Conservation (phyloP, 2,113 vertebrate species). For the Solenodon paradoxus region DNA sequence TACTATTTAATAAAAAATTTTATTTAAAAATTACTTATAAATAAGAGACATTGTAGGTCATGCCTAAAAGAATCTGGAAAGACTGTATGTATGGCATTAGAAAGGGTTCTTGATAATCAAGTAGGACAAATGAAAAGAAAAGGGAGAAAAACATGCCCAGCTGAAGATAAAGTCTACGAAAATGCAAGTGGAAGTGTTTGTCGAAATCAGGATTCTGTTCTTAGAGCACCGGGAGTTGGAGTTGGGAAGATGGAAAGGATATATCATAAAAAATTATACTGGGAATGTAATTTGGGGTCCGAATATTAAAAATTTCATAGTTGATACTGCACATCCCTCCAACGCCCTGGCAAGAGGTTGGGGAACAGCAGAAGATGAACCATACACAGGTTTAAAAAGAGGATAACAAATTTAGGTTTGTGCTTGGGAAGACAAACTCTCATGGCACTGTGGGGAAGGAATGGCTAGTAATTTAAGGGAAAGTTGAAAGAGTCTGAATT, state of each 20-base stretch:
- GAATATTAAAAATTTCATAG: background rate
- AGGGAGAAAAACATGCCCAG: background rate
- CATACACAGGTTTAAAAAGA: background rate
- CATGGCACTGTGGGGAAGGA: background rate
- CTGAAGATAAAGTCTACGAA: background rate
- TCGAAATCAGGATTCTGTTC: background rate
- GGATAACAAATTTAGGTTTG: background rate
- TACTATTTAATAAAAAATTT: background rate
- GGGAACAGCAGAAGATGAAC: background rate
- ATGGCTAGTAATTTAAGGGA: background rate
- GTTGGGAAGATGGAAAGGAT: background rate
- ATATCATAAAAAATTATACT: conserved; percentile 21
- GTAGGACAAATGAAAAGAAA: background rate
- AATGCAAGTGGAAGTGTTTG: conserved; percentile 20
- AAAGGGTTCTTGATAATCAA: conserved; percentile 1
- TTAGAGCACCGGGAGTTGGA: background rate
- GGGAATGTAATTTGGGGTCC: background rate
- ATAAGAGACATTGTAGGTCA: background rate
- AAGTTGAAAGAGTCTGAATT: background rate
- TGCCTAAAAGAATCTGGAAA: background rate
- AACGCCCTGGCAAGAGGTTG: background rate
- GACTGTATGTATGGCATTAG: background rate
- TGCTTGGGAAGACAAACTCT: conserved; percentile 3
- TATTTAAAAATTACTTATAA: background rate
- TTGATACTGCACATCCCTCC: background rate